Conservation (phyloP, 30 jellyfish, hydroid and myxozoan genomes). For the Catostylus mosaicus region DNA sequence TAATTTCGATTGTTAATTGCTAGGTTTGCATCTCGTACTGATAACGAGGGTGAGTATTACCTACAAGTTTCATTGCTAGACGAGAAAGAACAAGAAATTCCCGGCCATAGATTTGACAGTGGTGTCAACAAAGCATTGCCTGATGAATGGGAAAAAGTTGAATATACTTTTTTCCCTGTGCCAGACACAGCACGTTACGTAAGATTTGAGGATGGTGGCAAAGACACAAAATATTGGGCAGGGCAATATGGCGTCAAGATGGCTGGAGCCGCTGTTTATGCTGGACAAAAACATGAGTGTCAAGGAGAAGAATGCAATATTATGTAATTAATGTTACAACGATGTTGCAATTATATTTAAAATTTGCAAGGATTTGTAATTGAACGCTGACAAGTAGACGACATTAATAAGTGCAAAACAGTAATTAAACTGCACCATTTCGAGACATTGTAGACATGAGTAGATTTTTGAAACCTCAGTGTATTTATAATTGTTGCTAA, state of each 20-base stretch:
- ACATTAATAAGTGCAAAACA: too few species aligned
- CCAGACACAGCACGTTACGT: slow-evolving; percentile 50
- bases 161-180: slow-evolving; percentile 27
- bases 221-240: slow-evolving; percentile 24
- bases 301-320: background rate
- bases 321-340: too few species aligned
- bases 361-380: too few species aligned
- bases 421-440: too few species aligned
- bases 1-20: too few species aligned
- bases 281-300: slow-evolving; percentile 12
- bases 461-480: too few species aligned
- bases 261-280: slow-evolving; percentile 61
- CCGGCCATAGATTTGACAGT: slow-evolving; percentile 7
- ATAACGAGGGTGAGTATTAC: slow-evolving; percentile 25
- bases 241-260: slow-evolving; percentile 58
- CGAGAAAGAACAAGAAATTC: slow-evolving; percentile 10
- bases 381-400: too few species aligned
- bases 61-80: slow-evolving; percentile 4
- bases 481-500: too few species aligned
- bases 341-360: too few species aligned
- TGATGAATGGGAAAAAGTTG: slow-evolving; percentile 45
- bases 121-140: slow-evolving; percentile 4
- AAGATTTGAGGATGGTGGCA: slow-evolving; percentile 56
- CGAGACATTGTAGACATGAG: too few species aligned
- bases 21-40: slow-evolving; percentile 50